phyloP scores from a whole-genome alignment of 2,113 vertebrate species.

The Vulpes ferrilata region DNA sequence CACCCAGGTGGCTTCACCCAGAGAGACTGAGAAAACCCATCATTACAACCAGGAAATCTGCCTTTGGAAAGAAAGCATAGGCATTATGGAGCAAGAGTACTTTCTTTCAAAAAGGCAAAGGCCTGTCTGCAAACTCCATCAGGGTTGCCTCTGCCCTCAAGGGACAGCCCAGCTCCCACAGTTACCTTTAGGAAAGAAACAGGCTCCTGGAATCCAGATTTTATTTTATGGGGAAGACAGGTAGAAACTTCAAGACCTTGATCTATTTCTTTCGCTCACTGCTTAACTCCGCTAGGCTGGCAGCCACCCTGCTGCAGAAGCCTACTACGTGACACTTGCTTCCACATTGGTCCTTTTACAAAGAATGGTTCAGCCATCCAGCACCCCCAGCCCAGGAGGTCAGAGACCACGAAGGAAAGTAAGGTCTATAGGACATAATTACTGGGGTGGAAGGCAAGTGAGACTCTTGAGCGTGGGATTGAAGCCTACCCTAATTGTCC shows the following conservation, averaged over 20 bases:
- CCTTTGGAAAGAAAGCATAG: not conserved
- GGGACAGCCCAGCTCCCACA: not conserved
- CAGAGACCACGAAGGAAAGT: not conserved
- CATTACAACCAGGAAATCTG: not conserved
- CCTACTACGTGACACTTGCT: not conserved
- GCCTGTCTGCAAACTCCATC: not conserved
- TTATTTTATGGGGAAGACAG: not conserved
- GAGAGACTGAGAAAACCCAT: not conserved
- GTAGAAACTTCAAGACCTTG: not conserved
- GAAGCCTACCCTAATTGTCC: rapidly evolving
- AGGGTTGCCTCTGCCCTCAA: not conserved
- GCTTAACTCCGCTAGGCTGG: not conserved
- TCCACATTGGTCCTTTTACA: too few species aligned
- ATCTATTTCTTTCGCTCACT: rapidly evolving
- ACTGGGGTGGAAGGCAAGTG: not conserved
- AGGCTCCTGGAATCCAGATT: not conserved
- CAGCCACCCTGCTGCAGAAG: not conserved
- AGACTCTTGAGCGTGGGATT: not conserved
- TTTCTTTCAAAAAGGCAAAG: not conserved
- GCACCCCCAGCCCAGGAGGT: not conserved
- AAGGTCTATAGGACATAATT: not conserved
- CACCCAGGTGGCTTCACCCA: not conserved
- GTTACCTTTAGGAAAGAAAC: not conserved
- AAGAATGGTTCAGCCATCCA: not conserved
- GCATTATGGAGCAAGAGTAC: rapidly evolving